Evolutionary conservation across 2,113 vertebrate species (phyloP).

Genomic region (Aleadryas rufinucha): DNA sequence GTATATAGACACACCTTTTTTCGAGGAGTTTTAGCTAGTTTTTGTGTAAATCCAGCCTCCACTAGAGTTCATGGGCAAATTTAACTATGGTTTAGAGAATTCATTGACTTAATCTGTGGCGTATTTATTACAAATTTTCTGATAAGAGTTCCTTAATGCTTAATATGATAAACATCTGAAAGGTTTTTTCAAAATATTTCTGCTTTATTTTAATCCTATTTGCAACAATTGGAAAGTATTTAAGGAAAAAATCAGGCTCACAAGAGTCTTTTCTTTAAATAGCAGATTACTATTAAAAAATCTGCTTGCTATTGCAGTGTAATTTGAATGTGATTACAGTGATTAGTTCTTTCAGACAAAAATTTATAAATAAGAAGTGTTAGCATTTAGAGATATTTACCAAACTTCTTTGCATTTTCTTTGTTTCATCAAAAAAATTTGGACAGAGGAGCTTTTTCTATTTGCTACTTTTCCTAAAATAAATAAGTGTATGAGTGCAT

Average conservation of each 20-base stretch:
- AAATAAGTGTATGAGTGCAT: neutral
- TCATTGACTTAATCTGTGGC: neutral
- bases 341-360: neutral
- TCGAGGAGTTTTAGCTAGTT: neutral
- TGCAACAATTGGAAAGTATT: neutral
- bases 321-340: constrained; percentile 15
- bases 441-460: neutral
- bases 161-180: neutral
- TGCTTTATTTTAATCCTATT: neutral
- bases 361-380: neutral
- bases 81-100: neutral
- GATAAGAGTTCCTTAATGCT: neutral
- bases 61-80: neutral
- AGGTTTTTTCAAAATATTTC: neutral
- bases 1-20: neutral
- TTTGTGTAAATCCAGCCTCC: neutral
- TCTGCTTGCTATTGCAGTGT: neutral
- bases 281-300: neutral
- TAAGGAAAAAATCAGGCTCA: neutral
- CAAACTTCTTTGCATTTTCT: neutral
- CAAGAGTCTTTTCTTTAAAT: neutral
- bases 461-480: neutral
- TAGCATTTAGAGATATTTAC: neutral
- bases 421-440: neutral
- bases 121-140: neutral